Evolutionary conservation across 1,140 invertebrate genomes (phyloP), one percentile per base, ranked within the genome.

Genomic region (Cydia splendana): DNA sequence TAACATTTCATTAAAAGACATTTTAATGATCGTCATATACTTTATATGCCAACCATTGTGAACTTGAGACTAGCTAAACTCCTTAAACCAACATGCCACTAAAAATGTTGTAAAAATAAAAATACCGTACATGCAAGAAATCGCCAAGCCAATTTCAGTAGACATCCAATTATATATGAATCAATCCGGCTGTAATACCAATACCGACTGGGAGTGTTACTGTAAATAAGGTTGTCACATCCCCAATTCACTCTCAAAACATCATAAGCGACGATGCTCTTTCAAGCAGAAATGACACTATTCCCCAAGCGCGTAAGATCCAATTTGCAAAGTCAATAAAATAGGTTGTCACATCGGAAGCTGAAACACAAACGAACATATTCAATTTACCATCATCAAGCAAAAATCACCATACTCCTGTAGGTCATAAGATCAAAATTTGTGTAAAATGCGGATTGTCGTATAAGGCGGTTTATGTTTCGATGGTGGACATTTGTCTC

Each of bases 201-300:
- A 71, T 18, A 42, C 30, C 38, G 67, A 57, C 62, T 81, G 76
- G 77, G 75, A 79, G 81, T 81, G 81, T 78, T 77, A 74, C 82
- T 84, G 86, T 88, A 87, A 89, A 88, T 91, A 86, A 89, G 80
- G 79, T 82, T 81, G 83, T 83, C 81, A 78, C 86, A 62, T 62
- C 57, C 6, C 20, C 4, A 62, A 24, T 12, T 24, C 18, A 12
- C 0, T 18, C 18, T 0, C 3, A 24, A 24, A 62, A n/a, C 53
- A 18, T 62, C 20, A 24, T 12, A 62, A 24, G 18, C 9, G 20
- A 24, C 57, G 10, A 7, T 12, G 6, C 18, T 10, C 1, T 20
- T 24, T 24, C 20, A 62, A 62, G 20, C 20, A 24, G 20, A 62
- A 62, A 62, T 62, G 7, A 24, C 20, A 20, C 20, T 62, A 62